Percentiles rank a stretch among this genome's conserved stretches.
Conservation (phyloP, 1,140 invertebrate species). For the Drosophila rufa region DNA sequence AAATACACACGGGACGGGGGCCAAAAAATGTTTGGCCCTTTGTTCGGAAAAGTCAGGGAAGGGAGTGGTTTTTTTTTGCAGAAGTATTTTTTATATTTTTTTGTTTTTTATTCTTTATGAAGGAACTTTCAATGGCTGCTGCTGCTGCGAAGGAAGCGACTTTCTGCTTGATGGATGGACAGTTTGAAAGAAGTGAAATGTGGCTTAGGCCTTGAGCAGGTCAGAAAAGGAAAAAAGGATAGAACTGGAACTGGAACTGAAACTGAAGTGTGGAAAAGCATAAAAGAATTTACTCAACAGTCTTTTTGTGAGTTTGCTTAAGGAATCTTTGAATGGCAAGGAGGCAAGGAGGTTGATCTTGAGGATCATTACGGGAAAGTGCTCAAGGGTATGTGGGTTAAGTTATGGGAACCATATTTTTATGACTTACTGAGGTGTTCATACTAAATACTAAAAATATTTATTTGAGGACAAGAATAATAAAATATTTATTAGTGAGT, state of each 20-base stretch:
- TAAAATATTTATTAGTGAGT: too few species aligned
- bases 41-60: constrained; percentile 36
- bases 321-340: not conserved
- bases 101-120: not conserved
- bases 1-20: constrained; percentile 65
- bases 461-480: too few species aligned
- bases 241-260: not conserved
- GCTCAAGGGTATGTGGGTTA: not conserved
- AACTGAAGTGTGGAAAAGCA: constrained; percentile 24
- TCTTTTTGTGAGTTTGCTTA: not conserved
- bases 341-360: not conserved
- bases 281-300: constrained; percentile 23
- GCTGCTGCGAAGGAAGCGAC: constrained; percentile 21
- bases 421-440: not conserved
- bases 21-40: constrained; percentile 69
- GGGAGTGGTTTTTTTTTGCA: not conserved
- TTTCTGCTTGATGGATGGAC: constrained; percentile 64
- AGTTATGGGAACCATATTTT: not conserved
- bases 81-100: constrained; percentile 30
- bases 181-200: constrained; percentile 54
- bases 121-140: constrained; percentile 46
- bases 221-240: constrained; percentile 1
- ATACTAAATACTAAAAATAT: too few species aligned
- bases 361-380: constrained; percentile 7
- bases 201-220: constrained; percentile 52